phyloP scores from a whole-genome alignment of 2,888 invertebrate species.

The Atethmia centrago region DNA sequence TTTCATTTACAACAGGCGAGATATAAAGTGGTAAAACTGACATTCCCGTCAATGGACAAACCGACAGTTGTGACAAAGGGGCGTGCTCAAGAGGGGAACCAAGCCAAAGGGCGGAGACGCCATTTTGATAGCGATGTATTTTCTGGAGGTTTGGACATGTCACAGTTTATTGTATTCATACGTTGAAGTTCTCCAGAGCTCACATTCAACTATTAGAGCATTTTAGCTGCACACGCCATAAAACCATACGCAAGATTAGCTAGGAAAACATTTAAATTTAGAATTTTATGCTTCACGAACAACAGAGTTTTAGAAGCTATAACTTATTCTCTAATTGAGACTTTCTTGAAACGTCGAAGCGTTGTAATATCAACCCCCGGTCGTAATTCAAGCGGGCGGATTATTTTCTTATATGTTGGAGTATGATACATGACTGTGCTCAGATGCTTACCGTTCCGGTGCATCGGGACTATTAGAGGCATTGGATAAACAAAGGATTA shows the following conservation, averaged over 20 bases:
- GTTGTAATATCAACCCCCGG: constrained; percentile 74
- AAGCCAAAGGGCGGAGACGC: constrained; percentile 72
- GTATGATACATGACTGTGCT: constrained; percentile 87
- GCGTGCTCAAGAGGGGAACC: constrained; percentile 71
- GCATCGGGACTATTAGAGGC: constrained; percentile 87
- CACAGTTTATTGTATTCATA: constrained; percentile 7
- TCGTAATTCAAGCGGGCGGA: constrained; percentile 84
- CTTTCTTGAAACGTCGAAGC: constrained; percentile 76
- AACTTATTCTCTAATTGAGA: constrained; percentile 73
- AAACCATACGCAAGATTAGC: constrained; percentile 42
- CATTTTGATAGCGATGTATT: constrained; percentile 69
- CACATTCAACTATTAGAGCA: constrained; percentile 11
- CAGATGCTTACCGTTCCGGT: constrained; percentile 82
- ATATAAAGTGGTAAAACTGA: constrained; percentile 47
- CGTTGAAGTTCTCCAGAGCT: constrained; percentile 21
- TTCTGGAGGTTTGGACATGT: constrained; percentile 32
- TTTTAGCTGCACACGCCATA: constrained; percentile 23
- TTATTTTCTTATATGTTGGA: constrained; percentile 86
- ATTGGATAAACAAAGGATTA: constrained; percentile 90
- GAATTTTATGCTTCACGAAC: constrained; percentile 56
- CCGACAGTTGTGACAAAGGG: constrained; percentile 77
- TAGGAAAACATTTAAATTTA: constrained; percentile 46
- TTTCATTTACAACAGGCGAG: neutral
- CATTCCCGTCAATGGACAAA: constrained; percentile 70
- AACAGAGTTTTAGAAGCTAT: constrained; percentile 70